Base-by-base conservation (phyloP, 2,113 vertebrate species). In the Microcebus griseorufus region DNA sequence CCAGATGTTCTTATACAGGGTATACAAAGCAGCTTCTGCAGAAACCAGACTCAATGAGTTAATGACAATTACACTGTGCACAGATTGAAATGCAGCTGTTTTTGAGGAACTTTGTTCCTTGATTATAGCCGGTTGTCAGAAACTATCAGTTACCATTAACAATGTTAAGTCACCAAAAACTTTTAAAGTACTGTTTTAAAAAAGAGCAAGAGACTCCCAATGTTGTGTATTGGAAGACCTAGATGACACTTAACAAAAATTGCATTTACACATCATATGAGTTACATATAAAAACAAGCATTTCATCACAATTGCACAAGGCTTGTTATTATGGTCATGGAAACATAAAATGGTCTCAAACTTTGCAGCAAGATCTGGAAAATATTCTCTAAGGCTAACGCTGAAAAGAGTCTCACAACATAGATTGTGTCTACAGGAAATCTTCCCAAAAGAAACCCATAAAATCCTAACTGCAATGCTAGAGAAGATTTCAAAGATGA, bases 1-100 rank as follows among this genome's bases (percentile, higher is more conserved):
- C 51, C 98, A 98, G 97, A 94, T 95, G 90, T 94, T 96, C 90
- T 53, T 9, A 91, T 0, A 85, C 55, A 76, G 76, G 95, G 92
- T 60, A 92, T 67, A 97, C 86, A 97, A 97, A 80, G 90, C 48
- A 76, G 5, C 27, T 72, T 98, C 95, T 70, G 84, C 85, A 97
- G 88, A 62, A 60, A 96, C 90, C 92, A 95, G 93, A 88, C 58
- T 85, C 51, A 53, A 95, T 94, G 20, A 95, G 81, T 81, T 89
- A 96, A 2, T 84, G 93, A 92, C 96, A 97, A 94, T 73, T 95
- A 90, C 9, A 91, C 32, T 10, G 13, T 13, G 10, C 67, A 14
- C 51, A 95, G 95, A 97, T 0, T 78, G 82, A 98, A 97, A 96
- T 17, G 18, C 93, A 91, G 82, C 94, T 98, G 95, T 89, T 97